Evolutionary conservation across 2,888 invertebrate species (phyloP), one percentile per base, ranked within the genome.

Genomic region (Meteorus colon): DNA sequence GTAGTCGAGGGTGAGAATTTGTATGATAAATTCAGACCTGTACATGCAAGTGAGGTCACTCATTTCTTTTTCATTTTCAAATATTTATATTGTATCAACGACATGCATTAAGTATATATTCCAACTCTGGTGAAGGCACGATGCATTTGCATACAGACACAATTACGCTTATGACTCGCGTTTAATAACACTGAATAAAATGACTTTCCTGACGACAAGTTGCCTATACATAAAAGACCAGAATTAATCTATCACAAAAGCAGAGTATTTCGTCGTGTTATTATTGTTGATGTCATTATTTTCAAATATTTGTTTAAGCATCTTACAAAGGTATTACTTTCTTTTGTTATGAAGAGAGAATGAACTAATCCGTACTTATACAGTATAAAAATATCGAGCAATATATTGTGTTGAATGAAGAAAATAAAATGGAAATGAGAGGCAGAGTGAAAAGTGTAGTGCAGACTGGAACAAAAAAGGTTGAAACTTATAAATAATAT

Each of bases 1-100:
- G 34, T 34, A 34, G 4, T 6, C 34, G 77, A 74, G 73, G 60
- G 74, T 51, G 59, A 72, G 80, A 80, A 80, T 78, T 79, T 79
- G 63, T 78, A 80, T 80, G 75, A 73, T 73, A 55, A 74, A 77
- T 77, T 73, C 59, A 10, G 70, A 67, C 72, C 66, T 14, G 29
- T 65, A 69, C 62, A 27, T 12, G 37, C n/a, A 27, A 41, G 48
- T 45, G 10, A 45, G 41, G 41, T 48, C 29, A 48, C 37, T n/a
- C 59, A 59, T 51, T 67, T 6, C 55, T 31, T 63, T 45, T 45
- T 45, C 10, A 45, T 45, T 14, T 14, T 45, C 5, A 12, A 8
- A 45, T 45, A 74, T 75, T 55, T 72, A 76, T 76, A 76, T 67
- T 75, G 74, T 75, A 79, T 79, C 45, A 72, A 71, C 75, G 70